These are phyloP conservation scores for Odontothrips loti DNA, from an alignment of 2,888 invertebrate species.

Conservation along the genomic window DNA sequence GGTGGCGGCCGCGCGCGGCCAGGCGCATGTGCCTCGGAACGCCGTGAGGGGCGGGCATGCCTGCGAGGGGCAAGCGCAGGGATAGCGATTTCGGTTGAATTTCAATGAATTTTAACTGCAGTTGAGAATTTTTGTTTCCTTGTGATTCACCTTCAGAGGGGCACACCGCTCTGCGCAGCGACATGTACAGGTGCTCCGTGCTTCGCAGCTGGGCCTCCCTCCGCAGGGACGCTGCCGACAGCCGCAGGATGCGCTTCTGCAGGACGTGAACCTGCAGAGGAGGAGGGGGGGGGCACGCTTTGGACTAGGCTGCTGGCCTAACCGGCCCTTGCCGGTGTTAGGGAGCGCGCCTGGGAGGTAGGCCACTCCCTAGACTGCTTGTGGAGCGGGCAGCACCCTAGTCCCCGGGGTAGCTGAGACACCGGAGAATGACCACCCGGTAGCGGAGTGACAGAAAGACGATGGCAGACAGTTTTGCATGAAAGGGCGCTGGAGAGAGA, in stretches of 20 bases:
- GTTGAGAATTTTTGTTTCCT: no score
- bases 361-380: no score
- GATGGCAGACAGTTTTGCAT: no score
- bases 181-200: not conserved
- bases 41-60: not conserved
- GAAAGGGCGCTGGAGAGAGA: no score
- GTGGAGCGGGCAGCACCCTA: no score
- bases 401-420: no score
- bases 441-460: no score
- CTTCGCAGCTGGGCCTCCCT: not conserved
- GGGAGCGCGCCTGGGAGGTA: no score
- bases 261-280: not conserved
- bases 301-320: no score
- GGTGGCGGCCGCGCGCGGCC: not conserved
- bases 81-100: not conserved
- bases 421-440: no score
- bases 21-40: not conserved
- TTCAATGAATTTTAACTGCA: no score
- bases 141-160: not conserved
- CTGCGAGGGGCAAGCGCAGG: not conserved
- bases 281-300: not conserved
- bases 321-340: no score
- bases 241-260: not conserved
- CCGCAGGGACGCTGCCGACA: not conserved
- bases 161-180: slow-evolving; percentile 3